Conservation (phyloP, 1,140 invertebrate species). For the Diabrotica undecimpunctata region DNA sequence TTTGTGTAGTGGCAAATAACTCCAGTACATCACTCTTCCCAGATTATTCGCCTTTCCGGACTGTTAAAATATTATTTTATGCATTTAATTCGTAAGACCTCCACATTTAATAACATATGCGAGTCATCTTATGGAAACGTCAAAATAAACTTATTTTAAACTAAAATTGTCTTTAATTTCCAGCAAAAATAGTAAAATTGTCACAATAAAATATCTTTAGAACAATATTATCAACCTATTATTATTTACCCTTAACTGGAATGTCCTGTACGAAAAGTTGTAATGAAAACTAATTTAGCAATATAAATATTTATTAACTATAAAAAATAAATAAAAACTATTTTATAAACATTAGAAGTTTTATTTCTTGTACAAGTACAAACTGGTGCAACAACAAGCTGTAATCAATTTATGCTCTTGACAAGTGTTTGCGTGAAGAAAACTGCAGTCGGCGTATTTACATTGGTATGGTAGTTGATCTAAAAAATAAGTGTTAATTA, state of each 20-base stretch:
- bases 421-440: slow-evolving; percentile 70
- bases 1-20: too few species aligned
- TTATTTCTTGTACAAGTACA: slow-evolving; percentile 35
- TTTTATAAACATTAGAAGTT: background rate
- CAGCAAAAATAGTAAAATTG: too few species aligned
- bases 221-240: too few species aligned
- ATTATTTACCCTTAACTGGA: background rate
- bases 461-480: slow-evolving; percentile 57
- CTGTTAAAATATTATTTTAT: too few species aligned
- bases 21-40: too few species aligned
- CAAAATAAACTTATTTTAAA: too few species aligned
- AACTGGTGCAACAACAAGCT: slow-evolving; percentile 65
- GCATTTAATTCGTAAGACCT: too few species aligned
- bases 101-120: too few species aligned
- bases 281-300: background rate
- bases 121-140: too few species aligned
- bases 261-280: background rate
- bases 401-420: slow-evolving; percentile 67
- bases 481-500: slow-evolving; percentile 29
- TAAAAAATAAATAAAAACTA: slow-evolving; percentile 24
- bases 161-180: background rate
- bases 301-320: slow-evolving; percentile 18
- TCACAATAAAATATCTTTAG: too few species aligned
- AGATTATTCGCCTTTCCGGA: too few species aligned
- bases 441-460: slow-evolving; percentile 63